Evolutionary conservation across 2,113 vertebrate genomes (phyloP), one percentile per base, ranked within the genome.

Genomic region (Odocoileus virginianus): DNA sequence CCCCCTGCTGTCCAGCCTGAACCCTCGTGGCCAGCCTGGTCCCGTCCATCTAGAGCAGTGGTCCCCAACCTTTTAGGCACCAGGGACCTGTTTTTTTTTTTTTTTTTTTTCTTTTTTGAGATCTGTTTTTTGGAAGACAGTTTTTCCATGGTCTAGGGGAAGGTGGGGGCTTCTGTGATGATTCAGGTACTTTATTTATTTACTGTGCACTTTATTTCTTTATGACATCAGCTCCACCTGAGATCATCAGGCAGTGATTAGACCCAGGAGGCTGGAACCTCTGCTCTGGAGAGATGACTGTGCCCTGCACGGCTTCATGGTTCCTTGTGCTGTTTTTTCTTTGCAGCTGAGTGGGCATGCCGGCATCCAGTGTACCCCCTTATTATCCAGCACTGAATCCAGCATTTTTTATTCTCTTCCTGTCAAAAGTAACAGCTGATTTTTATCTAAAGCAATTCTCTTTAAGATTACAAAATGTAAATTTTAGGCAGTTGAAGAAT

Each of bases 321-420:
- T 33, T 89, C 74, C 33, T 55, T 8, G 15, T 19, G 1, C 9
- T 19, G 5, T 36, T 57, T 61, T 57, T 83, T 28, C 16, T 52
- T 60, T 54, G 76, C 55, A 6, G 36, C 25, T 5, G 28, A 83
- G 64, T 25, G 40, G 52, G 40, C 33, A 19, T 91, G 76, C 40
- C 11, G 2, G 9, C 50, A 8, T 25, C 15, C 21, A n/a, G 23
- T 33, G 6, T 25, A 10, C 30, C 25, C 54, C 2, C 0, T 67
- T 43, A 50, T 50, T 89, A 82, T 36, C 87, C 58, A 11, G 0
- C 7, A 14, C 57, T 2, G 71, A 74, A 23, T 54, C 74, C 7
- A 27, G 23, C 71, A 13, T 50, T 87, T 64, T 54, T 88, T 54
- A 43, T 40, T 74, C 25, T 55, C 11, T 40, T 91, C 60, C 50